Base-by-base conservation (phyloP, 2,113 vertebrate genomes). In the Oncorhynchus gorbuscha region DNA sequence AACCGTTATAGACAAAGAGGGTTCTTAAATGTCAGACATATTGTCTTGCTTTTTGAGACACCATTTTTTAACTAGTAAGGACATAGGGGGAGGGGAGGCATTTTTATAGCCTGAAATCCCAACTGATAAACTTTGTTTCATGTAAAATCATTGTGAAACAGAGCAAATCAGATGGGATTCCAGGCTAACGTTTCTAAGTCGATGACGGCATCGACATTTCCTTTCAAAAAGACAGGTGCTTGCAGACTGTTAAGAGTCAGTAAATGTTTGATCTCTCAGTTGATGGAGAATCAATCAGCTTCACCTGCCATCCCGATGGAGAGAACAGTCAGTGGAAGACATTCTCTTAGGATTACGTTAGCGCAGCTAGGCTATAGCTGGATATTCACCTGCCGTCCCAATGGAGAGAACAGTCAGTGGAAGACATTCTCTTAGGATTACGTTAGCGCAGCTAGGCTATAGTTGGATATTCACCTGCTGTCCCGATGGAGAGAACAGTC, bases 281-380 rank as follows among this genome's bases (percentile, higher is more conserved):
- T 65, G 35, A 74, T 49, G 59, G 67, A 65, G 59, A 74, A 79
- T 62, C 28, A 49, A 59, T 75, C 30, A 12, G 51, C 30, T 30
- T 28, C 16, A 9, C 65, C 9, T 24, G 62, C 71, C 2, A 3
- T 28, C 28, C 28, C 28, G 28, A 28, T 28, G 3, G 28, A 28
- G 3, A 28, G 28, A 28, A 28, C 28, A 28, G 28, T 28, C 28
- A 28, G 28, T 28, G 28, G 28, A 28, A 28, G 28, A 28, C 28
- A 28, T 28, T 28, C 28, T 28, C 28, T 28, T 28, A 28, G 28
- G 28, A 28, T 28, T 28, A 28, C 28, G 3, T 28, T 3, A 28
- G 28, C 28, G 28, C 28, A 28, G 28, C 28, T 28, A 28, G 28
- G 28, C 28, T 28, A 28, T 28, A 28, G 28, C 28, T 28, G 0